Conservation (phyloP, 2,888 invertebrate species). For the Lasioglossum leucozonium region DNA sequence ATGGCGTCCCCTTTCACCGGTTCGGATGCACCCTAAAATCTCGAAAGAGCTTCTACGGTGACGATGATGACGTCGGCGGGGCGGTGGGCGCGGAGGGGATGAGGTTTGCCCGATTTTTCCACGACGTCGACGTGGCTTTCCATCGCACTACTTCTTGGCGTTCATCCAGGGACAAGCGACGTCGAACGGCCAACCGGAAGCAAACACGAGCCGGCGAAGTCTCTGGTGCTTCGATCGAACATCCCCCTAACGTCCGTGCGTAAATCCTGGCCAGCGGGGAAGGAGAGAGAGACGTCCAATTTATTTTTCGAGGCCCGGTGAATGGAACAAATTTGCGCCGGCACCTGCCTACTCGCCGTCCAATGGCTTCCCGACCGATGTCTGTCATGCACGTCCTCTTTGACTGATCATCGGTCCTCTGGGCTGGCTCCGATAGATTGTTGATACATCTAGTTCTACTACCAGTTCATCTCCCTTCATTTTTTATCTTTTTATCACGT, state of each 20-base stretch:
- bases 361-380: not conserved
- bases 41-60: slow-evolving; percentile 32
- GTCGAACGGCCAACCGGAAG: slow-evolving; percentile 41
- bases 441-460: not conserved
- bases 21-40: slow-evolving; percentile 57
- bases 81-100: no score
- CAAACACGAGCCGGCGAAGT: slow-evolving; percentile 38
- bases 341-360: not conserved
- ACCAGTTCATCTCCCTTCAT: not conserved
- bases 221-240: slow-evolving; percentile 36
- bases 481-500: not conserved
- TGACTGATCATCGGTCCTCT: not conserved
- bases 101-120: slow-evolving; percentile 32
- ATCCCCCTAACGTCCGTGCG: slow-evolving; percentile 42
- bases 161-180: slow-evolving; percentile 42
- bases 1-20: slow-evolving; percentile 24
- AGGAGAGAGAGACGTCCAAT: not conserved
- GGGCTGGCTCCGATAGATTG: not conserved
- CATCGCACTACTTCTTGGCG: slow-evolving; percentile 34
- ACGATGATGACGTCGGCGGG: slow-evolving; percentile 37
- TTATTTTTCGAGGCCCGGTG: slow-evolving; percentile 45
- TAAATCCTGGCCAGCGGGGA: not conserved
- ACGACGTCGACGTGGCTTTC: slow-evolving; percentile 33
- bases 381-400: not conserved
- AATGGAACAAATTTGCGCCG: not conserved